Conservation (phyloP, 64 coral and sea anemone species). For the Orbicella faveolata region DNA sequence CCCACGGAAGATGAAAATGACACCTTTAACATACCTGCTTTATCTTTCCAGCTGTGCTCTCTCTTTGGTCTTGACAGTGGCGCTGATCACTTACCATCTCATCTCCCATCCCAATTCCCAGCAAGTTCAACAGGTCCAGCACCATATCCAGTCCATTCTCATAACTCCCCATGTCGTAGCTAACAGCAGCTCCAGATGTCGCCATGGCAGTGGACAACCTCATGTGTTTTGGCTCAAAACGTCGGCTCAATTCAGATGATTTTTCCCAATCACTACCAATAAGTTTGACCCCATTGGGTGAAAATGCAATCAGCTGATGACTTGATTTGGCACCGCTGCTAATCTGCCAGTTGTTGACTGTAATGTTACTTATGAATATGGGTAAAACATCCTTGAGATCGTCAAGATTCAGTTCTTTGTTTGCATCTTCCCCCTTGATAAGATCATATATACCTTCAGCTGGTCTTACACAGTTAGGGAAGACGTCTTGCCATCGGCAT, state of each 20-base stretch:
- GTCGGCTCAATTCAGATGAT: not conserved
- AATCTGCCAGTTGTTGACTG: constrained; percentile 33
- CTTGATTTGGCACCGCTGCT: not conserved
- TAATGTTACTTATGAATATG: constrained; percentile 38
- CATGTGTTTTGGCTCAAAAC: constrained; percentile 40
- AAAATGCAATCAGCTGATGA: constrained; percentile 25
- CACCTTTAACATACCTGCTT: too few relatives aligned
- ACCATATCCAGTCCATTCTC: constrained; percentile 29
- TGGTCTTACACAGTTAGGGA: too few relatives aligned
- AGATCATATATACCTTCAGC: too few relatives aligned
- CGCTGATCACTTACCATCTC: constrained; percentile 25
- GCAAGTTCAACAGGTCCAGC: constrained; percentile 31
- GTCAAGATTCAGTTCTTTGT: not conserved
- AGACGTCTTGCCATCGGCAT: too few relatives aligned
- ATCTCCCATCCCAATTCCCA: constrained; percentile 68
- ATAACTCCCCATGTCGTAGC: constrained; percentile 59
- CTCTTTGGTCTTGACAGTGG: too few relatives aligned
- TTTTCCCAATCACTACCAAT: not conserved
- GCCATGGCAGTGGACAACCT: constrained; percentile 68
- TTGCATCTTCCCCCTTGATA: too few relatives aligned
- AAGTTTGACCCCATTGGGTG: not conserved
- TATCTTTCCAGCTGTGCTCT: too few relatives aligned
- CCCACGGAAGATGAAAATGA: too few relatives aligned
- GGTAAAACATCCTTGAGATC: not conserved
- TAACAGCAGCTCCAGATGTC: constrained; percentile 64